Conservation (phyloP, 2,888 invertebrate species). For the Harpalus rubripes region DNA sequence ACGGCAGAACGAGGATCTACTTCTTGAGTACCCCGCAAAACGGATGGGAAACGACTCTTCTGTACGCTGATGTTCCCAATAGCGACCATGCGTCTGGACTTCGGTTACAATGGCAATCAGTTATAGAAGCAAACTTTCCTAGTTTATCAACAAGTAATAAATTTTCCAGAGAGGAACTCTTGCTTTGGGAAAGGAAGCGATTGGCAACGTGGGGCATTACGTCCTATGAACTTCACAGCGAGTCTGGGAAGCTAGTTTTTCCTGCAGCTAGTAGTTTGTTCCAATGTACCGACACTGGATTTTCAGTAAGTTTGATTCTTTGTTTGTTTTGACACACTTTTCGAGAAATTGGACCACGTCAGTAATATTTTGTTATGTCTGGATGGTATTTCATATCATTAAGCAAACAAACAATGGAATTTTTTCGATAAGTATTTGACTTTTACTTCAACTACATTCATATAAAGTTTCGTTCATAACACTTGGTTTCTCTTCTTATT, state of each 20-base stretch:
- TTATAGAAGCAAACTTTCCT: conserved; percentile 88
- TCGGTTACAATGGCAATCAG: conserved; percentile 87
- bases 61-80: conserved; percentile 90
- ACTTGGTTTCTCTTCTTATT: no score
- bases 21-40: conserved; percentile 93
- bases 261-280: conserved; percentile 94
- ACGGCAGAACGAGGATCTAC: conserved; percentile 91
- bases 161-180: conserved; percentile 92
- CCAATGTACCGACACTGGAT: conserved; percentile 88
- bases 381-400: no score
- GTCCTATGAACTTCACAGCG: conserved; percentile 92
- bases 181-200: conserved; percentile 94
- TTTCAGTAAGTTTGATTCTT: conserved; percentile 79
- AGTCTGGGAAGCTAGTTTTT: conserved; percentile 92
- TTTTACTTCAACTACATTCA: no score
- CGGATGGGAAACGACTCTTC: conserved; percentile 93
- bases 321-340: neutral
- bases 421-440: no score
- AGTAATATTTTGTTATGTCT: no score
- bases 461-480: no score
- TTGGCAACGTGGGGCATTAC: conserved; percentile 96
- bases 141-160: conserved; percentile 80
- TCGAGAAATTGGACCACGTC: no score
- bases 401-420: no score
- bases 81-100: conserved; percentile 80